phyloP scores from a whole-genome alignment of 1,140 invertebrate species.

The Dysdera silvatica region DNA sequence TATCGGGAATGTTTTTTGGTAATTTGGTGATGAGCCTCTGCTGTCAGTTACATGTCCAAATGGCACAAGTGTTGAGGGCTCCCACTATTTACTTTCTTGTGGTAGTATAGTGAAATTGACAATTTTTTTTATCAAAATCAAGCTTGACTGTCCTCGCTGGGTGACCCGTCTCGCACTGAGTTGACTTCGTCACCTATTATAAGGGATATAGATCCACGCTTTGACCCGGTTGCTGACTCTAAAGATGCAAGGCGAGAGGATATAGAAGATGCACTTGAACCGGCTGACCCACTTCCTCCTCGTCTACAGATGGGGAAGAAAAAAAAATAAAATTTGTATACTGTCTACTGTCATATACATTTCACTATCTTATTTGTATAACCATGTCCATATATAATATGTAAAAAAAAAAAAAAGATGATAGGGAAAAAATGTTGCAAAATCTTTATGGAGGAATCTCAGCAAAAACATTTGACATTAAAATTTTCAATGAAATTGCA shows the following conservation, averaged over 20 bases:
- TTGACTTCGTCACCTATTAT: slow-evolving; percentile 32
- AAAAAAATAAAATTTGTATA: background rate
- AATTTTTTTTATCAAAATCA: slow-evolving; percentile 3
- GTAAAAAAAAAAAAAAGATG: too few relatives aligned
- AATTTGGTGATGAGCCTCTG: too few relatives aligned
- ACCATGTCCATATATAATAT: too few relatives aligned
- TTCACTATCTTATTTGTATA: background rate
- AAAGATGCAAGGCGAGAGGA: slow-evolving; percentile 21
- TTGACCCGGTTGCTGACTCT: slow-evolving; percentile 30
- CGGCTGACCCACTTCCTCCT: slow-evolving; percentile 25
- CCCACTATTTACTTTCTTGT: too few relatives aligned
- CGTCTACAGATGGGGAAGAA: slow-evolving; percentile 19
- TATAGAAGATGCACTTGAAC: slow-evolving; percentile 6
- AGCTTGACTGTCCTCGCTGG: slow-evolving; percentile 32
- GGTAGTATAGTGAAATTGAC: too few relatives aligned
- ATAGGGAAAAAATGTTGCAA: too few relatives aligned
- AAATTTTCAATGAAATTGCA: too few relatives aligned
- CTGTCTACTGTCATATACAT: background rate
- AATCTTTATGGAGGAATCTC: too few relatives aligned
- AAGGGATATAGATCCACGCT: slow-evolving; percentile 29
- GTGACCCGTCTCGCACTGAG: slow-evolving; percentile 30
- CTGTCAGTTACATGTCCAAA: too few relatives aligned
- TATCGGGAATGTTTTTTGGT: too few relatives aligned
- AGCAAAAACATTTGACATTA: too few relatives aligned
- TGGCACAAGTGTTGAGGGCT: too few relatives aligned